A percentile compares a stretch with the other conserved stretches of the same genome.
Evolutionary conservation across 2,113 vertebrate species (phyloP).

Genomic region (Leucoraja erinaceus): DNA sequence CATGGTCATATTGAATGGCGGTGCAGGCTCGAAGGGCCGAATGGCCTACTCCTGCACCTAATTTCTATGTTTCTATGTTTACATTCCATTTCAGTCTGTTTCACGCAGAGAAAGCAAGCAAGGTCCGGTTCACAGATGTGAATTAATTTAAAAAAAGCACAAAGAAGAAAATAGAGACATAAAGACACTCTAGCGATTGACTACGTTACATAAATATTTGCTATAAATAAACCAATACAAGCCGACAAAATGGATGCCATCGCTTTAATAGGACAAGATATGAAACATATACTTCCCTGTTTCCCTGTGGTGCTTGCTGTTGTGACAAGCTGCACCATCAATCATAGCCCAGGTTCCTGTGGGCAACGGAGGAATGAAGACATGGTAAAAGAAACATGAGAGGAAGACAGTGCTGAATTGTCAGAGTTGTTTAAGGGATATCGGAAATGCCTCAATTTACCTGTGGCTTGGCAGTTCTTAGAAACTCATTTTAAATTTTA

Average conservation of each 20-base stretch:
- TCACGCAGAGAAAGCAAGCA: neutral
- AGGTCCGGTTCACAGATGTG: neutral
- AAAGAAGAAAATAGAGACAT: neutral
- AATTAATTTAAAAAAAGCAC: neutral
- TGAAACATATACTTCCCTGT: conserved; percentile 12
- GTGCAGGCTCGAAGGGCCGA: too few species aligned
- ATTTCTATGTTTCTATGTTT: too few species aligned
- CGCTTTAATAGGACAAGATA: conserved; percentile 28
- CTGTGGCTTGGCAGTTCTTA: conserved; percentile 22
- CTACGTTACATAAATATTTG: conserved; percentile 3
- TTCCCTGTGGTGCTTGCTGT: conserved; percentile 3
- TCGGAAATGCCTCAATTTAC: conserved; percentile 16
- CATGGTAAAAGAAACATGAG: neutral
- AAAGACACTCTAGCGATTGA: neutral
- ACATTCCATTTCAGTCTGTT: neutral
- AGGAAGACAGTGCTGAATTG: neutral
- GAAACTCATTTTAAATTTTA: neutral
- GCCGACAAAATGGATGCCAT: conserved; percentile 12
- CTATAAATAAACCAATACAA: conserved; percentile 25
- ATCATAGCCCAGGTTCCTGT: conserved; percentile 28
- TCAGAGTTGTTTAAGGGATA: neutral
- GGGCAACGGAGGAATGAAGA: conserved; percentile 24
- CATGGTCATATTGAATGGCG: too few species aligned
- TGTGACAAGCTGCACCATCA: conserved; percentile 23
- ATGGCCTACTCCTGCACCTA: too few species aligned